Conservation (phyloP, 2,113 vertebrate genomes). For the Phylloscopus trochiloides region DNA sequence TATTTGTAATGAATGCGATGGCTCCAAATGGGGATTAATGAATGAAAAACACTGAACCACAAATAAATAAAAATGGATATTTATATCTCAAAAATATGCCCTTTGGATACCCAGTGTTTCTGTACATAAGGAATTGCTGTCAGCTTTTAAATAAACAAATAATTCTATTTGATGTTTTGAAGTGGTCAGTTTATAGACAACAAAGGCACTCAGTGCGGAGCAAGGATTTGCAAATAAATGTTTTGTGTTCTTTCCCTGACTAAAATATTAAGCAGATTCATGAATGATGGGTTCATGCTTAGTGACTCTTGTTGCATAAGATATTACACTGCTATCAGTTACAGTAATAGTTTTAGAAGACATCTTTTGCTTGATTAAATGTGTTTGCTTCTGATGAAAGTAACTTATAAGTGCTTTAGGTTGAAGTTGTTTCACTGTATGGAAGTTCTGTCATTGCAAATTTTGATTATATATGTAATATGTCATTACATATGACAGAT, state of each 20-base stretch:
- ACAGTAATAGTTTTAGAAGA: neutral
- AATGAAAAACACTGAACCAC: neutral
- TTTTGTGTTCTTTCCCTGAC: neutral
- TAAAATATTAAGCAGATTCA: neutral
- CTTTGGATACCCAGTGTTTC: neutral
- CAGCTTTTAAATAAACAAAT: neutral
- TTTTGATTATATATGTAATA: neutral
- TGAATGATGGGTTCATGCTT: neutral
- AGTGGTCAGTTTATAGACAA: neutral
- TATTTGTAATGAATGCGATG: neutral
- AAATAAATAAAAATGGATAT: neutral
- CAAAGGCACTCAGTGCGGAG: neutral
- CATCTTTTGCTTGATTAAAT: neutral
- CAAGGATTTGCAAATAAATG: neutral
- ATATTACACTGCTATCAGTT: neutral
- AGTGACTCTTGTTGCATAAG: neutral
- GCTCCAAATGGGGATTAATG: neutral
- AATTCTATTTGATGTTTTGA: neutral
- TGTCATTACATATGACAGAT: no score
- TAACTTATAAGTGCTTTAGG: neutral
- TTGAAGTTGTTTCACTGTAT: neutral
- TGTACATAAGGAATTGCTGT: neutral
- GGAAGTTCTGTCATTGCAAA: neutral
- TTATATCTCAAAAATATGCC: neutral
- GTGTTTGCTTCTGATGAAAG: neutral